Evolutionary conservation across 2,888 invertebrate genomes (phyloP), one percentile per base, ranked within the genome.

Genomic region (Drosophila atripex): DNA sequence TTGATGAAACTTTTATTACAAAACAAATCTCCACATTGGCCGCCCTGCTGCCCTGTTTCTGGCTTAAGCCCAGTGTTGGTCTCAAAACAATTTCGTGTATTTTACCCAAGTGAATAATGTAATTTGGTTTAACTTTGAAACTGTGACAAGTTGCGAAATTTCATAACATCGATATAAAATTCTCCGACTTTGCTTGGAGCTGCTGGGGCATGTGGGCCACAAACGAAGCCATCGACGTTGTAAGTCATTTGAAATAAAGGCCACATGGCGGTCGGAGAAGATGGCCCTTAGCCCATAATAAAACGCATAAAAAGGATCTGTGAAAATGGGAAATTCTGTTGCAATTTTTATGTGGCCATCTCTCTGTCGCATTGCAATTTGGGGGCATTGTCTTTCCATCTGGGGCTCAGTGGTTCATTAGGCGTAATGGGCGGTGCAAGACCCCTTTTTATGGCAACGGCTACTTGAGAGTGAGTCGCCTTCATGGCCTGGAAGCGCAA

Each of bases 91-190:
- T 71, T 66, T 72, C 52, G 38, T 59, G 56, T 52, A 66, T 72
- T 71, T 71, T 61, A 47, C 70, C 70, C 70, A 63, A 54, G 70
- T 51, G 70, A 70, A 61, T 71, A 55, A 63, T 70, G 66, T 51
- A 51, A 66, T 68, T 61, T 50, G 47, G 46, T 39, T 25, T 38
- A 30, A 70, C 54, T 54, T 70, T 28, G n/a, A 41, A 54, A 45
- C 45, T 46, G 64, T 56, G 66, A 72, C 59, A 72, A 56, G 59
- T 56, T 72, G 72, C 50, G 49, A 56, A 66, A 59, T 53, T 66
- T 53, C 59, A 59, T 55, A 72, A 66, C 51, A 56, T 59, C 59
- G 41, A 72, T 72, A 72, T 59, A 72, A 65, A 53, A 55, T 65
- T 32, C 25, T 45, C 16, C 8, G 43, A 2, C 35, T 35, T 16